Percentiles rank a stretch among this genome's conserved stretches.
phyloP scores from a whole-genome alignment of 2,113 vertebrate genomes.

The Neofelis nebulosa region DNA sequence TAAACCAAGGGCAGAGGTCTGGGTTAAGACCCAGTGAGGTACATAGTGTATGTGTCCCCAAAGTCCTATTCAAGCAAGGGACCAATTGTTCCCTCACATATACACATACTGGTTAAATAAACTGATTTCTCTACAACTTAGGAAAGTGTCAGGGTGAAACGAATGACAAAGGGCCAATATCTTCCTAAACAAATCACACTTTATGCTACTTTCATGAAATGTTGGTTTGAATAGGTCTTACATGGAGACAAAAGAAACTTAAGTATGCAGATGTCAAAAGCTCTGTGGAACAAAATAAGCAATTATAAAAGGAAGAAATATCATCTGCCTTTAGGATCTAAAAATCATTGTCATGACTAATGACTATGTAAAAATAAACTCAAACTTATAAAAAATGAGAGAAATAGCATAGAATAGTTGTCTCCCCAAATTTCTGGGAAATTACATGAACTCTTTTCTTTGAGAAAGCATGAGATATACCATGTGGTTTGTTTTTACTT shows the following conservation, averaged over 20 bases:
- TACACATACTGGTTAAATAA: background rate
- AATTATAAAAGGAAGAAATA: background rate
- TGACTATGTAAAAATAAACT: background rate
- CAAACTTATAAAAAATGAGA: background rate
- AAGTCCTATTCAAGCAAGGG: background rate
- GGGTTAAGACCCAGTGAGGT: background rate
- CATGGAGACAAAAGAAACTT: background rate
- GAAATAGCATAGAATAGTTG: background rate
- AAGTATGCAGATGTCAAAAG: background rate
- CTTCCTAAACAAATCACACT: background rate
- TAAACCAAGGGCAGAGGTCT: rapidly evolving
- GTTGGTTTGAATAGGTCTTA: background rate
- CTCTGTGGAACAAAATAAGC: background rate
- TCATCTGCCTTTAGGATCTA: background rate
- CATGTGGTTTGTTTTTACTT: background rate
- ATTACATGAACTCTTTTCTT: background rate
- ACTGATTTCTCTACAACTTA: background rate
- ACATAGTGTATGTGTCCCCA: background rate
- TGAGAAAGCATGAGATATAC: background rate
- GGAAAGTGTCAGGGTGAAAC: background rate
- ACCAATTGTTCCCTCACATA: background rate
- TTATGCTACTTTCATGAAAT: background rate
- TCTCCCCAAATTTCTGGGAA: background rate
- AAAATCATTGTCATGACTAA: background rate
- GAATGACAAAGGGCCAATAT: background rate